phyloP scores from a whole-genome alignment of 2,888 invertebrate species.

The Nephrocerus scutellatus region DNA sequence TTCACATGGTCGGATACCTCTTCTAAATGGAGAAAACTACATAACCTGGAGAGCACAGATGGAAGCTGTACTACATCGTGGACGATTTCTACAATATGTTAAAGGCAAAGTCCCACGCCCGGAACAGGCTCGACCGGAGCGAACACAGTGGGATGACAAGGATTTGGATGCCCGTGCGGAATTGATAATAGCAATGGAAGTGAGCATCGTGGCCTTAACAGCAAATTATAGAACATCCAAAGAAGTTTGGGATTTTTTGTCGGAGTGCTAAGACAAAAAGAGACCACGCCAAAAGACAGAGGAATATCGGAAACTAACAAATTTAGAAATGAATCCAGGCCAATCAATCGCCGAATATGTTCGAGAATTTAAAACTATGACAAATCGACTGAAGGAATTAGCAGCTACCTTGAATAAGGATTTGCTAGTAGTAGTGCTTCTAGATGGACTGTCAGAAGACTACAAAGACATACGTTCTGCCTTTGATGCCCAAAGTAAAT shows the following conservation, averaged over 20 bases:
- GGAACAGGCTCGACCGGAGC: not conserved
- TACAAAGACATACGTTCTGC: conserved; percentile 8
- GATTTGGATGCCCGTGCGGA: too few species aligned
- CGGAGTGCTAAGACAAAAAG: too few species aligned
- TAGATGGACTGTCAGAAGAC: conserved; percentile 12
- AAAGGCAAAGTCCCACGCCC: conserved; percentile 1
- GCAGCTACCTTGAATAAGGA: conserved; percentile 11
- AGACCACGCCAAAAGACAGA: conserved; percentile 1
- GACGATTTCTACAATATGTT: not conserved
- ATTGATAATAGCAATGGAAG: too few species aligned
- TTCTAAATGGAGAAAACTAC: too few species aligned
- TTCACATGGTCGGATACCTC: too few species aligned
- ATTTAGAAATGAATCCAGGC: too few species aligned
- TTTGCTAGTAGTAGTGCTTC: conserved; percentile 8
- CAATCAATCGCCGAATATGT: conserved; percentile 7
- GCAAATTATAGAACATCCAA: too few species aligned
- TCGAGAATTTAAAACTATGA: conserved; percentile 2
- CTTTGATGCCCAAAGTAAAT: too few species aligned
- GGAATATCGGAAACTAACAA: too few species aligned
- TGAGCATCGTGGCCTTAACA: conserved; percentile 7
- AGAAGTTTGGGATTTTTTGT: too few species aligned
- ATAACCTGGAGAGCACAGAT: conserved; percentile 11
- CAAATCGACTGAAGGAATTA: conserved; percentile 7
- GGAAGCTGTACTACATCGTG: conserved; percentile 5
- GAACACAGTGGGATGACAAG: too few species aligned